Conservation (phyloP, 1,140 invertebrate genomes). For the Drosophila sp. region DNA sequence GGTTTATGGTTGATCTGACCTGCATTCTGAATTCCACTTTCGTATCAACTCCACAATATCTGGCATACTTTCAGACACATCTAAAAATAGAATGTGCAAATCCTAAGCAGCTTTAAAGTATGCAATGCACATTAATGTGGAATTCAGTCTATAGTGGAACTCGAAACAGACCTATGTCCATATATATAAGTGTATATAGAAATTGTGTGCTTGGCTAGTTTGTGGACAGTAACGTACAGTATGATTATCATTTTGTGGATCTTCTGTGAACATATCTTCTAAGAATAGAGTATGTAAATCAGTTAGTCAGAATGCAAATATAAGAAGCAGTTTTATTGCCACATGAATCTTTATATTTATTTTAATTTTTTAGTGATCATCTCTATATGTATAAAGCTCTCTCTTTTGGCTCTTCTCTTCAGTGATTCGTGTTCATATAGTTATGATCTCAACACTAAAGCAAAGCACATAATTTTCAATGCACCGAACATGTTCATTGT, state of each 20-base stretch:
- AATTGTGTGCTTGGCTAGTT: slow-evolving; percentile 76
- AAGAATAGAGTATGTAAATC: slow-evolving; percentile 39
- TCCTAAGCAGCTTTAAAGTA: neutral
- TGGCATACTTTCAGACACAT: slow-evolving; percentile 1
- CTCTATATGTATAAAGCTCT: slow-evolving; percentile 71
- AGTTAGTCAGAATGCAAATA: slow-evolving; percentile 39
- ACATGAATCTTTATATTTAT: slow-evolving; percentile 11
- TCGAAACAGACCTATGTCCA: slow-evolving; percentile 2
- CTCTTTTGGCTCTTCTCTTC: slow-evolving; percentile 61
- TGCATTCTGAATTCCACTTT: slow-evolving; percentile 43
- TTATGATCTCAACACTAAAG: slow-evolving; percentile 58
- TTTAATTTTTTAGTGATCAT: slow-evolving; percentile 15
- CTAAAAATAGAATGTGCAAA: neutral
- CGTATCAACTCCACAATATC: slow-evolving; percentile 8
- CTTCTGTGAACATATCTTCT: slow-evolving; percentile 31
- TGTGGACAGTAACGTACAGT: slow-evolving; percentile 70
- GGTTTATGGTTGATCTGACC: slow-evolving; percentile 34
- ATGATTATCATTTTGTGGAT: slow-evolving; percentile 23
- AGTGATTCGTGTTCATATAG: slow-evolving; percentile 43
- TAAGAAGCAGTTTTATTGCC: slow-evolving; percentile 29
- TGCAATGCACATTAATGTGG: slow-evolving; percentile 3
- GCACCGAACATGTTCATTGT: slow-evolving; percentile 76
- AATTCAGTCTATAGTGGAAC: neutral
- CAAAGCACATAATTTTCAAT: slow-evolving; percentile 75
- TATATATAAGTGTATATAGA: slow-evolving; percentile 44